Base-by-base conservation (phyloP, 2,113 vertebrate species). In the Tragelaphus imberbis region DNA sequence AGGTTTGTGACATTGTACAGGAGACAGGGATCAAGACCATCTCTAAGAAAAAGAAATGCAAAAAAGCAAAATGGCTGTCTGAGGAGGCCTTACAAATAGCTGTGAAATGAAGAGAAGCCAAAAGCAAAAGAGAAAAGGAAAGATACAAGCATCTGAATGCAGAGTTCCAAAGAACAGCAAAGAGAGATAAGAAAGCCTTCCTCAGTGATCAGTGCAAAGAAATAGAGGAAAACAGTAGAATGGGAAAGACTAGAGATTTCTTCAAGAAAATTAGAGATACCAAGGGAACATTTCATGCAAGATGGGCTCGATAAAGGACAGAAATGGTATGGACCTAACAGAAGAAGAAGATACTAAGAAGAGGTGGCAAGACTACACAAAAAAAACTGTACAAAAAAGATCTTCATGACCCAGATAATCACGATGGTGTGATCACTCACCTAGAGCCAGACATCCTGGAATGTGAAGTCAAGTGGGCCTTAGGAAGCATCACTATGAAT, bases 101-200 rank as follows among this genome's bases (percentile, higher is more conserved):
- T 68, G 7, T 68, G 65, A 36, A 36, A 36, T 36, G 65, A 68
- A n/a, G 33, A n/a, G 8, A 36, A 36, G 33, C 16, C 4, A 36
- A n/a, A 68, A 36, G 65, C 65, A 68, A 68, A n/a, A 7, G 4
- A 68, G 33, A 68, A 68, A 68, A n/a, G 33, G 65, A 68, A 68
- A 68, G 17, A 36, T 36, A 36, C 1, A 21, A 0, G 1, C 4
- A 71, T 21, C 0, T 36, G n/a, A 71, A 71, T 21, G 4, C 65
- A 71, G n/a, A 71, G n/a, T 71, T 36, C n/a, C n/a, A 36, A 71
- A 36, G n/a, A 71, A 71, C 11, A 36, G 65, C n/a, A 71, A 36
- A 17, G 33, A 71, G 65, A 71, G 17, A 71, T 11, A 71, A 65
- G 63, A n/a, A 68, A 71, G n/a, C n/a, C 65, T 71, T 36, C 65